phyloP scores from a whole-genome alignment of 2,113 vertebrate genomes.

The Poeciliopsis turrubarensis region DNA sequence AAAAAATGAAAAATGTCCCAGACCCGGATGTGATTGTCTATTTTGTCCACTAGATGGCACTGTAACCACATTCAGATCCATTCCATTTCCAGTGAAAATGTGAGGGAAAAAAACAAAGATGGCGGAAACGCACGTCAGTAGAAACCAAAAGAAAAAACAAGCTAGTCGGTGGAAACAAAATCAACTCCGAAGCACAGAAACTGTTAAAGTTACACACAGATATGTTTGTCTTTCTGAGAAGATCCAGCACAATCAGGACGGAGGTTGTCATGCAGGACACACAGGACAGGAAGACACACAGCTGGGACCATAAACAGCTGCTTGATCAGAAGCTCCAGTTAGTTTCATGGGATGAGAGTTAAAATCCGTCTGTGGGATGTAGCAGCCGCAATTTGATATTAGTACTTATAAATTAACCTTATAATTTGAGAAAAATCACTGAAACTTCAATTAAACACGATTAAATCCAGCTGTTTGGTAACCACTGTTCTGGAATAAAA shows the following conservation, averaged over 20 bases:
- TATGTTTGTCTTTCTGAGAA: background rate
- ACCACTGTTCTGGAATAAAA: background rate
- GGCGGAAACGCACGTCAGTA: no score
- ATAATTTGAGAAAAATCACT: background rate
- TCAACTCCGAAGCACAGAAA: background rate
- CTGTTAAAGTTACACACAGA: background rate
- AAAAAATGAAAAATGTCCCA: background rate
- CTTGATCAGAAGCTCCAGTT: background rate
- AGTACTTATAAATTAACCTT: background rate
- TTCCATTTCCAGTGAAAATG: background rate
- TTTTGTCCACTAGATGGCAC: background rate
- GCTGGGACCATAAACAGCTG: slow-evolving; percentile 7
- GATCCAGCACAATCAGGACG: background rate
- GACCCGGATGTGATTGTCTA: background rate
- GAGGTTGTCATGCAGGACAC: slow-evolving; percentile 26
- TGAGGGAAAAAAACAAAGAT: no score
- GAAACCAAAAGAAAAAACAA: background rate
- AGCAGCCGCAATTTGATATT: background rate
- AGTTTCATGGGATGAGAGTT: slow-evolving; percentile 15
- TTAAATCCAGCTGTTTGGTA: background rate
- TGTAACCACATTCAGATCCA: background rate
- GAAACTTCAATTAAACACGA: background rate
- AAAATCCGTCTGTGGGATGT: slow-evolving; percentile 3
- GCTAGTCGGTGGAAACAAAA: background rate
- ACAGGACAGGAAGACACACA: slow-evolving; percentile 15